These are phyloP conservation scores for Nomada flava DNA, from an alignment of 2,888 invertebrate species.

Conservation along the genomic window DNA sequence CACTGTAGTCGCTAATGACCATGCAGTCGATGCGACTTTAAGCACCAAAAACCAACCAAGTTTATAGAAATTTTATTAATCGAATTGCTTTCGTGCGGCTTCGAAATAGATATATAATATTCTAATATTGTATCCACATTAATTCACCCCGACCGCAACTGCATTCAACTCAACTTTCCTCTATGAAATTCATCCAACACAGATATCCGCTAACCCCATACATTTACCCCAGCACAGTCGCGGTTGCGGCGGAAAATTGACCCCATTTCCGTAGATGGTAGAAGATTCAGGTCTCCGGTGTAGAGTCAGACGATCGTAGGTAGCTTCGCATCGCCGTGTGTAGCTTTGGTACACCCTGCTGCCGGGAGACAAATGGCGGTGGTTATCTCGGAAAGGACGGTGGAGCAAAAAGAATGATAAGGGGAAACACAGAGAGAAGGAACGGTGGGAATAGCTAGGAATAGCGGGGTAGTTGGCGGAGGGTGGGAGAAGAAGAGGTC, in stretches of 20 bases:
- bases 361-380: conserved; percentile 73
- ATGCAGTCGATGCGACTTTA: no score
- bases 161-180: background rate
- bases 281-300: conserved; percentile 55
- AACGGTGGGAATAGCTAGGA: conserved; percentile 24
- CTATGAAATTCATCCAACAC: background rate
- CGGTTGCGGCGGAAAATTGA: conserved; percentile 37
- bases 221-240: background rate
- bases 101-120: no score
- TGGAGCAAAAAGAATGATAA: conserved; percentile 33
- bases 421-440: conserved; percentile 49
- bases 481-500: conserved; percentile 9
- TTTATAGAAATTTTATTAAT: no score
- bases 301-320: conserved; percentile 60
- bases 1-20: no score
- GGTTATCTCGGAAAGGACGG: conserved; percentile 68
- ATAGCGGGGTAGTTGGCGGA: conserved; percentile 15
- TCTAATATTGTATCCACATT: no score
- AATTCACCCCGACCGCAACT: no score
- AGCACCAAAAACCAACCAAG: no score
- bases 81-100: no score
- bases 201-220: background rate
- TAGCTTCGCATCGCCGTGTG: conserved; percentile 61
- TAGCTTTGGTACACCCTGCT: conserved; percentile 51
- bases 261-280: conserved; percentile 18